Evolutionary conservation across 2,113 vertebrate genomes (phyloP).

Genomic region (Zosterops borbonicus): DNA sequence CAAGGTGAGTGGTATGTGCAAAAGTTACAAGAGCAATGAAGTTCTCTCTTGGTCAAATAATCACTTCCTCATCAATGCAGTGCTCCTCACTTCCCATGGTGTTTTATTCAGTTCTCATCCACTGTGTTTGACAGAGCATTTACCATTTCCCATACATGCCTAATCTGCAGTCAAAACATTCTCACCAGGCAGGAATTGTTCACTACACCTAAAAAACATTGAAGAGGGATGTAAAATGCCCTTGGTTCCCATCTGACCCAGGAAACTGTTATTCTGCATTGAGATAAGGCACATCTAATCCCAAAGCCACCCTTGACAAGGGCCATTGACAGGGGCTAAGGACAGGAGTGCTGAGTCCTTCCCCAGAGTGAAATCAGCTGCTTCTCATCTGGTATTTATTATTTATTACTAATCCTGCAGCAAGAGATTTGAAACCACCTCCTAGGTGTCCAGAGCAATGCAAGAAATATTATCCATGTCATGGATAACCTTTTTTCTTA

Average conservation of each 20-base stretch:
- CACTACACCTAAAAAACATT: background rate
- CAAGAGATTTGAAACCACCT: background rate
- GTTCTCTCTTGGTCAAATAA: background rate
- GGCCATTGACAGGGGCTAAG: background rate
- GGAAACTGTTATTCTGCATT: background rate
- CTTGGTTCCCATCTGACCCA: background rate
- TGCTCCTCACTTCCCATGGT: background rate
- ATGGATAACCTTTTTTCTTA: background rate
- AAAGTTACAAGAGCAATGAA: background rate
- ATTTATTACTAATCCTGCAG: background rate
- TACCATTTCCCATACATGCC: background rate
- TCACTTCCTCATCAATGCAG: background rate
- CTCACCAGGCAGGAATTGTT: background rate
- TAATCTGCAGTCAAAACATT: background rate
- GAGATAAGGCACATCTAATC: background rate
- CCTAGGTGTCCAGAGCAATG: background rate
- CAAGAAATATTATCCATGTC: background rate
- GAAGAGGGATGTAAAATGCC: background rate
- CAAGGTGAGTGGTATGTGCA: background rate
- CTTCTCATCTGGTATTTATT: background rate
- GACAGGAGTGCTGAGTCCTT: accelerated
- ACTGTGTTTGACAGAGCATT: background rate
- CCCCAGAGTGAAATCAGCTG: background rate
- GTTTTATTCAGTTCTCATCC: background rate
- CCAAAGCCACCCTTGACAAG: background rate